Base-by-base conservation (phyloP, 2,797 vertebrate genomes). In the Enteromius treurensis region DNA sequence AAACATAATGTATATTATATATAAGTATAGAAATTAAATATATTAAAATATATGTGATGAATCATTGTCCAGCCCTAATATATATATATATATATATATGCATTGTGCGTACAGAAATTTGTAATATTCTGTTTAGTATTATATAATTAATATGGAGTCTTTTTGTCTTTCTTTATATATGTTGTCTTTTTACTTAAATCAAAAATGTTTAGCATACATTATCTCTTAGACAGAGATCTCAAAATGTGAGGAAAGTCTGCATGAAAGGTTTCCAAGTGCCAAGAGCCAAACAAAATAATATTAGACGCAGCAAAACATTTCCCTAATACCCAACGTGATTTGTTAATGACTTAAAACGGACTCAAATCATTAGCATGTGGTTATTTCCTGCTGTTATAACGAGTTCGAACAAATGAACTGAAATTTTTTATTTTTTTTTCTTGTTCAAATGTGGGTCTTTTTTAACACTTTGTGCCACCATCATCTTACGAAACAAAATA, bases 351-450 rank as follows among this genome's bases (percentile, higher is more conserved):
- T 74, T 42, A 55, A 65, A 42, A 81, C 58, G 15, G 69, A 26
- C 68, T 21, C 17, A 23, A 82, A 19, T 75, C 32, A 75, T 82
- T 65, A 81, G 32, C 34, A 23, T 51, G 70, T 0, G 0, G 45
- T 21, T 53, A 6, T 42, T 74, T 53, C 55, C 42, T 81, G 58
- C 69, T 65, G 29, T 67, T 75, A 76, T 76, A 82, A 81, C 51
- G 42, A 42, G 60, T 64, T 65, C 8, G 4, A 73, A 73, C 60
- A 53, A 81, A 45, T 75, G 60, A 82, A 76, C 70, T 3, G 60
- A 26, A 1, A 26, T 26, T 26, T 26, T 26, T 26, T 26, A 26
- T 26, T 26, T 26, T 26, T 26, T 26, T 26, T 26, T 26, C 26
- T 26, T 26, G 26, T 53, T 40, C 70, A 81, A 19, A 74, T n/a